Evolutionary conservation across 1,140 invertebrate species (phyloP).

Genomic region (Sweltsa coloradensis): DNA sequence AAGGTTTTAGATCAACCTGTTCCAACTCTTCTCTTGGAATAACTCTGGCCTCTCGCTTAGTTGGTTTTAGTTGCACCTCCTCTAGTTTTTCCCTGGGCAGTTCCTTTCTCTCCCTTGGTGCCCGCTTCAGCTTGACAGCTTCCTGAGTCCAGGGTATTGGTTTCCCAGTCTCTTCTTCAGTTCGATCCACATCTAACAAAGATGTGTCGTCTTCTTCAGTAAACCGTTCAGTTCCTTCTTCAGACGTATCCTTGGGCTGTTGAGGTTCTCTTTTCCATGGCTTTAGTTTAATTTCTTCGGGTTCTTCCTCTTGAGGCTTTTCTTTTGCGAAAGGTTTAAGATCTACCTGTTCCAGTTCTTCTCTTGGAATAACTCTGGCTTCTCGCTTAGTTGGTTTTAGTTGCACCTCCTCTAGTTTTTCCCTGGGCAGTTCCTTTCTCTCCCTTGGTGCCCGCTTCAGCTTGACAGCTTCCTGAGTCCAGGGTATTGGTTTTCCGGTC

Average conservation of each 20-base stretch:
- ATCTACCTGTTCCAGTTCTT: conserved; percentile 19
- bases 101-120: conserved; percentile 17
- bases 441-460: neutral
- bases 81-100: conserved; percentile 21
- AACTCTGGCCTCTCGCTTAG: conserved; percentile 15
- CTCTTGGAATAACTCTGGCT: conserved; percentile 12
- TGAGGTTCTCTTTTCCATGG: too few relatives aligned
- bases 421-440: conserved; percentile 21
- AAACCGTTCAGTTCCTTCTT: too few relatives aligned
- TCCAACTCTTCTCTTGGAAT: conserved; percentile 19
- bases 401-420: conserved; percentile 29
- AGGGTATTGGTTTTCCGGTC: conserved; percentile 1
- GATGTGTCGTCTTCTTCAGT: neutral
- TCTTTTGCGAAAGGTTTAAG: conserved; percentile 23
- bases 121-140: conserved; percentile 17
- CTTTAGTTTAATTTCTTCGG: too few relatives aligned
- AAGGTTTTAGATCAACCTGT: conserved; percentile 19
- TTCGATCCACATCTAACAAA: neutral
- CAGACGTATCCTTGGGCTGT: too few relatives aligned
- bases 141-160: conserved; percentile 20
- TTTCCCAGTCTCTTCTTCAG: conserved; percentile 5
- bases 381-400: conserved; percentile 30
- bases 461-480: conserved; percentile 6
- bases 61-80: conserved; percentile 22
- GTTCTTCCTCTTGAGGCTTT: conserved; percentile 17